phyloP scores from a whole-genome alignment of 2,113 vertebrate species.

The Lonchura striata region DNA sequence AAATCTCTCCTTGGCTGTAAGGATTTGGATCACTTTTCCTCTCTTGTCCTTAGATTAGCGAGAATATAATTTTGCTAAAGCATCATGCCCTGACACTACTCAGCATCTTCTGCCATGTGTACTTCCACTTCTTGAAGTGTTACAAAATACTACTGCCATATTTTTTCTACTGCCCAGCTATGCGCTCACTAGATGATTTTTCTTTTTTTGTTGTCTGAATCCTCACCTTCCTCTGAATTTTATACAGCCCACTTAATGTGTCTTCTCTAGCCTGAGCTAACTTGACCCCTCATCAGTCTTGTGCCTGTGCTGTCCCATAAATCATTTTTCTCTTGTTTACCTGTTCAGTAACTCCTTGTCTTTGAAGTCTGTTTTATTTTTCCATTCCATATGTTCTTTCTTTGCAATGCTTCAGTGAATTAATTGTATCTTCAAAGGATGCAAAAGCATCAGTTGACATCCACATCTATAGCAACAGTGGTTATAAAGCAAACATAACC shows the following conservation, averaged over 20 bases:
- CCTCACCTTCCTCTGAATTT: background rate
- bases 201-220: background rate
- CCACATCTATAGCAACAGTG: background rate
- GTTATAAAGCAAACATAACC: background rate
- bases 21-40: background rate
- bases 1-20: background rate
- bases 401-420: background rate
- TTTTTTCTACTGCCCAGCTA: background rate
- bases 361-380: background rate
- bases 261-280: background rate
- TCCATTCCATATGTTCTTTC: background rate
- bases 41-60: background rate
- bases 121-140: background rate
- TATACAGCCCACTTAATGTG: background rate
- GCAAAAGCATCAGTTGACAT: background rate
- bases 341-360: background rate
- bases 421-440: background rate
- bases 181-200: background rate
- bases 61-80: background rate
- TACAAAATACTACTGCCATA: background rate
- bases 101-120: background rate
- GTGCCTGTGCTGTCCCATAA: background rate
- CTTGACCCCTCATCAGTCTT: background rate
- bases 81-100: background rate
- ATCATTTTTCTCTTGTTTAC: background rate